These are phyloP conservation scores for Oikopleura vanhoeffeni DNA, from an alignment of 23 tunicate genomes.

Conservation along the genomic window DNA sequence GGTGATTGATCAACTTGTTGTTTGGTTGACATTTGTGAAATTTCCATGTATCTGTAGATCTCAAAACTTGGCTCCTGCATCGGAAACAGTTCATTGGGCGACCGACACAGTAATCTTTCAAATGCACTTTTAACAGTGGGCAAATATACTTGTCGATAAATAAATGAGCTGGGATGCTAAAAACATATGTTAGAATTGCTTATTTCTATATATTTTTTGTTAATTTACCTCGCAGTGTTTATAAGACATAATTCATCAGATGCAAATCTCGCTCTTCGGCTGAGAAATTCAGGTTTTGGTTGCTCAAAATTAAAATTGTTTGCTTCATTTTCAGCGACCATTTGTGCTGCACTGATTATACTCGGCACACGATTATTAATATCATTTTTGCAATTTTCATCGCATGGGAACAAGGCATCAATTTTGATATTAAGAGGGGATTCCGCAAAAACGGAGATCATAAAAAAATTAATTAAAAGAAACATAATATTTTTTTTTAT, in stretches of 20 bases:
- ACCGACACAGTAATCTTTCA: not conserved
- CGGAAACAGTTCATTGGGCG: not conserved
- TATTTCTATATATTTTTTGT: too few relatives aligned
- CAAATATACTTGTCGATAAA: not conserved
- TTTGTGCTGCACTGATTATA: not conserved
- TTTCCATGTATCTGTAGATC: not conserved
- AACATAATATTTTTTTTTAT: too few relatives aligned
- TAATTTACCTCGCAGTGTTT: too few relatives aligned
- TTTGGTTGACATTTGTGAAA: not conserved
- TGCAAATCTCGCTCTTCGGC: too few relatives aligned
- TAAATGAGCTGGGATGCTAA: not conserved
- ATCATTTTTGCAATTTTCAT: not conserved
- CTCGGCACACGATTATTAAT: not conserved
- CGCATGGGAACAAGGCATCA: not conserved
- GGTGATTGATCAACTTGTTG: not conserved
- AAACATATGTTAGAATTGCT: too few relatives aligned
- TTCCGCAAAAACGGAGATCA: too few relatives aligned
- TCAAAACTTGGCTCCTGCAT: not conserved
- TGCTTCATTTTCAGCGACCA: not conserved
- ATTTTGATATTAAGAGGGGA: too few relatives aligned
- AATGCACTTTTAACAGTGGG: not conserved
- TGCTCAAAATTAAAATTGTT: too few relatives aligned
- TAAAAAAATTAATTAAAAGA: too few relatives aligned
- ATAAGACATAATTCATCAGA: too few relatives aligned
- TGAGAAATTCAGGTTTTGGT: too few relatives aligned